A percentile compares a stretch with the other conserved stretches of the same genome.
Conservation (phyloP, 1,140 invertebrate genomes). For the Dendrolimus punctatus region DNA sequence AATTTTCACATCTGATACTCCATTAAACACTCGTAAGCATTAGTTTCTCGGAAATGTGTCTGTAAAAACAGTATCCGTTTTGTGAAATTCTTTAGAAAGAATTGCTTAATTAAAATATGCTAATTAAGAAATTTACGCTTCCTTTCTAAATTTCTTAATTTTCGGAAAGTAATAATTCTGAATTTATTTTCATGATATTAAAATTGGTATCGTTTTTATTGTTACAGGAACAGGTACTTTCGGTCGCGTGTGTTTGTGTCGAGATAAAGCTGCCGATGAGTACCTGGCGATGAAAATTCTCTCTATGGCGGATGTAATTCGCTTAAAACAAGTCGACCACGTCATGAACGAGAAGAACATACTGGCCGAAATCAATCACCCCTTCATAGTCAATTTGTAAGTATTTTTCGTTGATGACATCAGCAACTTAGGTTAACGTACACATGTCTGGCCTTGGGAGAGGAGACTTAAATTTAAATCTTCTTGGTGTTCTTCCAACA, state of each 20-base stretch:
- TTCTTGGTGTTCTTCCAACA: slow-evolving; percentile 14
- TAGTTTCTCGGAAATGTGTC: slow-evolving; percentile 10
- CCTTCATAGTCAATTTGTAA: slow-evolving; percentile 96
- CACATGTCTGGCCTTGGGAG: not conserved
- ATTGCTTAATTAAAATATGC: too few relatives aligned
- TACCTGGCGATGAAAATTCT: slow-evolving; percentile 94
- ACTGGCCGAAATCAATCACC: slow-evolving; percentile 89
- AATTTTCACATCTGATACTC: slow-evolving; percentile 3
- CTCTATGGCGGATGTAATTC: slow-evolving; percentile 91
- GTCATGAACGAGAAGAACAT: slow-evolving; percentile 96
- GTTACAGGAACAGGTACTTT: slow-evolving; percentile 94
- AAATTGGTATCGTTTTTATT: slow-evolving; percentile 12
- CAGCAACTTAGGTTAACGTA: not conserved
- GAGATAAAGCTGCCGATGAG: slow-evolving; percentile 83
- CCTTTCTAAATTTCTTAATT: too few relatives aligned
- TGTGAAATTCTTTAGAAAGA: too few relatives aligned
- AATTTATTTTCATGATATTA: too few relatives aligned
- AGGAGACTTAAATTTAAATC: slow-evolving; percentile 3
- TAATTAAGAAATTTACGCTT: too few relatives aligned
- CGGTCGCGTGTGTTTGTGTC: slow-evolving; percentile 89
- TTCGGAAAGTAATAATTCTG: too few relatives aligned
- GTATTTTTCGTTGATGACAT: slow-evolving; percentile 50
- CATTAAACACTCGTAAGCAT: not conserved
- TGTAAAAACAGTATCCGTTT: not conserved
- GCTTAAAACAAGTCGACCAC: slow-evolving; percentile 94